These are phyloP conservation scores for Hylomyscus alleni DNA, from an alignment of 2,797 vertebrate species.

Conservation along the genomic window DNA sequence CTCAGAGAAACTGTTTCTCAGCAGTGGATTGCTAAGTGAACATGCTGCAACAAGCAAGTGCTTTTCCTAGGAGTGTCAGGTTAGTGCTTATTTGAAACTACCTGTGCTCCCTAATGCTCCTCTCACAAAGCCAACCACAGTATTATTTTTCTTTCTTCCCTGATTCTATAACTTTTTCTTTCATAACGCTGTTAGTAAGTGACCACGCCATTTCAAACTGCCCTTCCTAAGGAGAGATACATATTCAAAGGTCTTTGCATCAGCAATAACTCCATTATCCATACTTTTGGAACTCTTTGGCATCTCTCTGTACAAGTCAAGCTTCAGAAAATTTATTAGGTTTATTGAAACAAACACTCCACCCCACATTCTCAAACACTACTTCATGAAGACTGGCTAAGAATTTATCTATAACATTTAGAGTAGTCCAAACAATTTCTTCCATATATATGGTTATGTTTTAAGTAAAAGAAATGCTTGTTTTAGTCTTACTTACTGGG, in stretches of 20 bases:
- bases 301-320: conserved; percentile 31
- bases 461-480: not conserved
- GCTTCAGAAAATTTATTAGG: conserved; percentile 61
- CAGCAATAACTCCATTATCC: not conserved
- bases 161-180: conserved; percentile 23
- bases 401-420: conserved; percentile 7
- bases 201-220: conserved; percentile 61
- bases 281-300: conserved; percentile 24
- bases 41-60: conserved; percentile 24
- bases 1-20: conserved; percentile 18
- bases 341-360: conserved; percentile 59
- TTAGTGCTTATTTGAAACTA: not conserved
- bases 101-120: not conserved
- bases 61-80: not conserved
- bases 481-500: not conserved
- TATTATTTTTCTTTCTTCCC: conserved; percentile 16
- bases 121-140: not conserved
- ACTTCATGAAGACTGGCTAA: not conserved
- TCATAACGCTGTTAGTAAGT: conserved; percentile 48
- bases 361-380: not conserved
- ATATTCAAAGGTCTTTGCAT: conserved; percentile 35
- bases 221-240: conserved; percentile 32
- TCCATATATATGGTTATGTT: not conserved
- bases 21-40: conserved; percentile 40
- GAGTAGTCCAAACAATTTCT: not conserved